These are phyloP conservation scores for Centropus unirufus DNA, from an alignment of 2,113 vertebrate species.

Conservation along the genomic window DNA sequence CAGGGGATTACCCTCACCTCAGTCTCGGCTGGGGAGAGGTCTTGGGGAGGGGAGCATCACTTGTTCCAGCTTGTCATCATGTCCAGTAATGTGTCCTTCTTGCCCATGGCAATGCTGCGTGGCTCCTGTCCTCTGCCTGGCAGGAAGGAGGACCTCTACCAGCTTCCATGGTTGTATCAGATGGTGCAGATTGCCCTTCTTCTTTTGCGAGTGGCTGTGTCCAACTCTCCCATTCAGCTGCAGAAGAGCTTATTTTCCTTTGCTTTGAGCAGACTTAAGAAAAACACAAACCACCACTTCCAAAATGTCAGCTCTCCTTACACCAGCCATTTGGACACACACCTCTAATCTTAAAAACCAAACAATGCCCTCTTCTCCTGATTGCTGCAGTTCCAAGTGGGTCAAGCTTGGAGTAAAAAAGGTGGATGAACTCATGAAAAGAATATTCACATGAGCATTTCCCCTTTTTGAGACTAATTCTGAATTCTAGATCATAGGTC, in stretches of 20 bases:
- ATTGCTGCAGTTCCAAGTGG: background rate
- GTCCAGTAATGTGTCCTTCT: background rate
- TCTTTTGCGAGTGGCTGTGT: background rate
- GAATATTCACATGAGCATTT: background rate
- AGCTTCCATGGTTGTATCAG: background rate
- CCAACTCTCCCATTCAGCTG: conserved; percentile 26
- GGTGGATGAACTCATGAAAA: background rate
- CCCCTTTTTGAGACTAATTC: background rate
- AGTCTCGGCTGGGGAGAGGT: background rate
- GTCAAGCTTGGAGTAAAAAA: background rate
- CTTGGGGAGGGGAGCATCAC: background rate
- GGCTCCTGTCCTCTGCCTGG: background rate
- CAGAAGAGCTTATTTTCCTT: conserved; percentile 37
- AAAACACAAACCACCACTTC: background rate
- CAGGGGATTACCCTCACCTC: background rate
- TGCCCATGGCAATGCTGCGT: fast-evolving
- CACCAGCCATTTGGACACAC: background rate
- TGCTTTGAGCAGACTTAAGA: conserved; percentile 23
- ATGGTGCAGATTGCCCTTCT: conserved; percentile 39
- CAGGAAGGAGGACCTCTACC: background rate
- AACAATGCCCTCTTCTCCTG: background rate
- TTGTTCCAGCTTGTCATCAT: background rate
- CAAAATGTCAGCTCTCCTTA: background rate
- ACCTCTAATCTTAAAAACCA: background rate
- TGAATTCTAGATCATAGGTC: background rate